Percentiles rank a stretch among this genome's conserved stretches.
phyloP scores from a whole-genome alignment of 2,797 vertebrate genomes.

The Tenualosa thibaudeaui region DNA sequence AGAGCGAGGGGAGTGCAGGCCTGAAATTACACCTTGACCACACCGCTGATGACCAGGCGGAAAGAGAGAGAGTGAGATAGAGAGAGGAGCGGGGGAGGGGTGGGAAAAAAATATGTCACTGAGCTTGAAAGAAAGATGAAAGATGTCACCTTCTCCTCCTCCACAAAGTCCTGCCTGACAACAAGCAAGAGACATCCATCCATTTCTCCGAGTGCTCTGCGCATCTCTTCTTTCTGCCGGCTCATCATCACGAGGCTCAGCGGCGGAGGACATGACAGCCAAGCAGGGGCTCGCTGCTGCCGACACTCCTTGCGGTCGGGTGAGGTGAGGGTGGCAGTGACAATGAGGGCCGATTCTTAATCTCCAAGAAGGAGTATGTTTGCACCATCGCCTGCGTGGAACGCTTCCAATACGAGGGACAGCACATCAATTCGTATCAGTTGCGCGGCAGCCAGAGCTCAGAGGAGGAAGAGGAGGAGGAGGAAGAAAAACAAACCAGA shows the following conservation, averaged over 20 bases:
- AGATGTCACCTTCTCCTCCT: not conserved
- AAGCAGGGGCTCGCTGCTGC: not conserved
- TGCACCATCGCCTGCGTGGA: not conserved
- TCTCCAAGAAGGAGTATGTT: not conserved
- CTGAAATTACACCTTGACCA: conserved; percentile 50
- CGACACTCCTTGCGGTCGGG: not conserved
- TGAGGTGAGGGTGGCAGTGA: not conserved
- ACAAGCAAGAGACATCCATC: not conserved
- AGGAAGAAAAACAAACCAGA: not conserved
- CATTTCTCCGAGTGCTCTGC: not conserved
- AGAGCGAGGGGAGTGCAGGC: not conserved
- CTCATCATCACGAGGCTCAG: not conserved
- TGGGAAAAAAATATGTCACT: not conserved
- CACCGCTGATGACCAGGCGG: conserved; percentile 39
- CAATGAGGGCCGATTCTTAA: not conserved
- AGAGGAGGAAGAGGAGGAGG: not conserved
- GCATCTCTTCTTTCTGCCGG: conserved; percentile 4
- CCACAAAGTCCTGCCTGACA: not conserved
- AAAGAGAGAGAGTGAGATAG: not conserved
- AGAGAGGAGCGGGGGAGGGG: not conserved
- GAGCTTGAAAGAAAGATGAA: not conserved
- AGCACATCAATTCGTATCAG: not conserved
- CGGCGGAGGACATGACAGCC: not conserved
- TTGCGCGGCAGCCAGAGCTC: not conserved
- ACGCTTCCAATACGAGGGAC: not conserved